Evolutionary conservation across 2,113 vertebrate species (phyloP).

Genomic region (Leptobrachium ailaonicum): DNA sequence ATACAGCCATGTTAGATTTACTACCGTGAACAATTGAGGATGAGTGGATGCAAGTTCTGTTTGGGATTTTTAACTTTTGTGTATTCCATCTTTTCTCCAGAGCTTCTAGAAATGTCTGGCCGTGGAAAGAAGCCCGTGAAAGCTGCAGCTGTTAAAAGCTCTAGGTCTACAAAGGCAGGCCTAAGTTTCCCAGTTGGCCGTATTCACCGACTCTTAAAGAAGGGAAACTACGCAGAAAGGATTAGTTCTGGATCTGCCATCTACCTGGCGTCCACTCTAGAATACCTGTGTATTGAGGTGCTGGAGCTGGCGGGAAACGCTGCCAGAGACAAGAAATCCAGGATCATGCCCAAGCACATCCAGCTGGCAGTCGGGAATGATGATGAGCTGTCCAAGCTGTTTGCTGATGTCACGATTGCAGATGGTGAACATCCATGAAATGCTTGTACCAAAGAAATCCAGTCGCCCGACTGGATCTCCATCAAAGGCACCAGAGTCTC

Average conservation of each 20-base stretch:
- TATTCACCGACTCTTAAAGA: slow-evolving; percentile 53
- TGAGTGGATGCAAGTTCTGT: too few relatives aligned
- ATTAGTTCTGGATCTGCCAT: slow-evolving; percentile 60
- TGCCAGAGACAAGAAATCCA: slow-evolving; percentile 61
- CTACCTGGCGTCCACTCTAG: slow-evolving; percentile 69
- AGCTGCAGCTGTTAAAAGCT: slow-evolving; percentile 21
- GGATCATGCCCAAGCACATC: slow-evolving; percentile 70
- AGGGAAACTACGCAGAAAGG: slow-evolving; percentile 57
- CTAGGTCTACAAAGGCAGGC: slow-evolving; percentile 60
- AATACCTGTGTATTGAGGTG: slow-evolving; percentile 72
- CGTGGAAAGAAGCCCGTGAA: slow-evolving; percentile 59
- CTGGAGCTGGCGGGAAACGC: slow-evolving; percentile 74
- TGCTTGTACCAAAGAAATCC: slow-evolving; percentile 67
- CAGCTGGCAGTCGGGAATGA: slow-evolving; percentile 73
- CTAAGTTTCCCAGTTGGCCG: slow-evolving; percentile 64
- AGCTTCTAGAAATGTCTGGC: slow-evolving; percentile 65
- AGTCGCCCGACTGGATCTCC: slow-evolving; percentile 38
- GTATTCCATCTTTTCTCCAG: not conserved
- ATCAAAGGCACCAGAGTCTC: slow-evolving; percentile 3
- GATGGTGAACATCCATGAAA: slow-evolving; percentile 68
- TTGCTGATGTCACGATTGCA: slow-evolving; percentile 67
- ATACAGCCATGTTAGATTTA: too few relatives aligned
- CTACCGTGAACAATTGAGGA: too few relatives aligned
- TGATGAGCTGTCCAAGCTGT: slow-evolving; percentile 68
- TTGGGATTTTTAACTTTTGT: too few relatives aligned